Evolutionary conservation across 2,113 vertebrate species (phyloP).

Genomic region (Oreochromis spilurus): DNA sequence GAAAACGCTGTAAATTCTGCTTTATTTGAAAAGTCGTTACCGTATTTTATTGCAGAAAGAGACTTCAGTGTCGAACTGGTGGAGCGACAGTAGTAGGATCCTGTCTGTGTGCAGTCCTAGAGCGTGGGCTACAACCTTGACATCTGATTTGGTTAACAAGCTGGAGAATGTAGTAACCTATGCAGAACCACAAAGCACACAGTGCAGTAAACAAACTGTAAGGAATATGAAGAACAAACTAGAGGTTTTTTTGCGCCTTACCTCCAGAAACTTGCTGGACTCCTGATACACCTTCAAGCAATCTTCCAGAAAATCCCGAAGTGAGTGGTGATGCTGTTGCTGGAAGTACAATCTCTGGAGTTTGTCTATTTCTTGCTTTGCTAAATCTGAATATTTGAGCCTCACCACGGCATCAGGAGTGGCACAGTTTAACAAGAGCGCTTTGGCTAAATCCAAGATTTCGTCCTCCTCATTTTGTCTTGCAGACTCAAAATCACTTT

Average conservation of each 20-base stretch:
- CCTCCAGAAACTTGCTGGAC: conserved; percentile 67
- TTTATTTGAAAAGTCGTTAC: conserved; percentile 18
- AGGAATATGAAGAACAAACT: neutral
- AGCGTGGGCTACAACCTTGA: conserved; percentile 42
- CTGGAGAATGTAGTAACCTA: conserved; percentile 76
- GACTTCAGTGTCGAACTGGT: conserved; percentile 76
- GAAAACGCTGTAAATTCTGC: rapidly evolving
- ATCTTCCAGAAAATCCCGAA: conserved; percentile 60
- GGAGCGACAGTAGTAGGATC: conserved; percentile 68
- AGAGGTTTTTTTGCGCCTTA: neutral
- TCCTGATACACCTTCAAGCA: conserved; percentile 16
- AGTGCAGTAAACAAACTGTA: neutral
- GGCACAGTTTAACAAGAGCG: conserved; percentile 69
- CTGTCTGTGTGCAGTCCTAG: conserved; percentile 39
- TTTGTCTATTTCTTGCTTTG: conserved; percentile 51
- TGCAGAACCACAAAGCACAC: neutral
- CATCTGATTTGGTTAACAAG: conserved; percentile 69
- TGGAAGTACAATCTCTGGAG: conserved; percentile 67
- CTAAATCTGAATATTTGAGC: conserved; percentile 61
- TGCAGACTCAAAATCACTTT: neutral
- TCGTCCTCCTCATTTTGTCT: conserved; percentile 48
- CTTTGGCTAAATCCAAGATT: conserved; percentile 63
- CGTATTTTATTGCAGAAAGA: conserved; percentile 73
- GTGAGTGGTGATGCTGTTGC: conserved; percentile 67
- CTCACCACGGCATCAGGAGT: conserved; percentile 73